These are phyloP conservation scores for Xestobium rufovillosum DNA, from an alignment of 2,888 invertebrate species.

Conservation along the genomic window DNA sequence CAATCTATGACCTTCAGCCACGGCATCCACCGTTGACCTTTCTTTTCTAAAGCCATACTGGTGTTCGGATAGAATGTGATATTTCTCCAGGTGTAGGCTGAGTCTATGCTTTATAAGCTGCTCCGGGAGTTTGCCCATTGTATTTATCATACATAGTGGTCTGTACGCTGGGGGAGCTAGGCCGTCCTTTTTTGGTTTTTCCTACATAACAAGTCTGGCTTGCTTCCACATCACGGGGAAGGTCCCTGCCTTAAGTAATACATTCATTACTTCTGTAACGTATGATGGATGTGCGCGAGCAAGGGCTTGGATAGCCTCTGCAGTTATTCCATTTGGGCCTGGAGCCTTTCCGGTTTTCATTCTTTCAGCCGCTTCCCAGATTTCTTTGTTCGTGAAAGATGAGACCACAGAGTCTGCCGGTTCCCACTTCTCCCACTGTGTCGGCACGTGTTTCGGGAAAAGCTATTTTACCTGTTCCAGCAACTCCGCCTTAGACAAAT, in stretches of 20 bases:
- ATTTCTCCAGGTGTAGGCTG: conserved; percentile 9
- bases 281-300: conserved; percentile 9
- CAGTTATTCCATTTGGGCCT: conserved; percentile 22
- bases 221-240: conserved; percentile 22
- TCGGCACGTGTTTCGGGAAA: too few species aligned
- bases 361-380: conserved; percentile 10
- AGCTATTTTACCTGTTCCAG: too few species aligned
- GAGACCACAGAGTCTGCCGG: too few species aligned
- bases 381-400: conserved; percentile 13
- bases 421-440: too few species aligned
- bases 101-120: conserved; percentile 11
- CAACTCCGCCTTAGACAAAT: too few species aligned
- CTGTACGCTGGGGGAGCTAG: conserved; percentile 10
- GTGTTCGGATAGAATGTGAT: conserved; percentile 5
- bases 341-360: conserved; percentile 19
- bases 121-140: conserved; percentile 15
- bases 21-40: conserved; percentile 13
- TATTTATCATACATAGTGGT: conserved; percentile 17
- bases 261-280: conserved; percentile 11
- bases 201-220: conserved; percentile 18
- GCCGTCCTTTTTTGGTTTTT: conserved; percentile 13
- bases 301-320: conserved; percentile 17
- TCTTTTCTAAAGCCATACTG: conserved; percentile 19
- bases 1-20: too few species aligned
- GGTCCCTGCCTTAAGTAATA: conserved; percentile 11